Conservation (phyloP, 1,140 invertebrate genomes). For the Caerostris darwini region DNA sequence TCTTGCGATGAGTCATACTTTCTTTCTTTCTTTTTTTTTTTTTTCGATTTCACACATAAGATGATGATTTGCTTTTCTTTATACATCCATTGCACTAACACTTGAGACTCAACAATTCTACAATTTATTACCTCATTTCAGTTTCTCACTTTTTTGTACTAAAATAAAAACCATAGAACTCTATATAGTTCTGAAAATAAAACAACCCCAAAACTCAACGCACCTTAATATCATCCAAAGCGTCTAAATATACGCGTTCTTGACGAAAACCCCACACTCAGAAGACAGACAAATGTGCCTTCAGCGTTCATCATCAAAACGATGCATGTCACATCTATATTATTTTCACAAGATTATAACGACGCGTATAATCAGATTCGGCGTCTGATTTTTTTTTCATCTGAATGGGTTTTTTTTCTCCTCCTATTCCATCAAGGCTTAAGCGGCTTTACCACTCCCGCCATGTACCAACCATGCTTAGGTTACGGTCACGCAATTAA, state of each 20-base stretch:
- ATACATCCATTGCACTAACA: too few relatives aligned
- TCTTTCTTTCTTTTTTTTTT: too few relatives aligned
- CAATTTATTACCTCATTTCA: neutral
- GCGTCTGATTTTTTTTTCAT: neutral
- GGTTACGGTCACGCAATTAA: constrained; percentile 20
- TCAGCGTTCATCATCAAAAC: constrained; percentile 4
- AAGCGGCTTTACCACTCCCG: neutral
- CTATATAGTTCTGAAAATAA: neutral
- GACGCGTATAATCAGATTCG: constrained; percentile 34
- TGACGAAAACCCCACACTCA: neutral
- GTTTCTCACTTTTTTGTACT: neutral
- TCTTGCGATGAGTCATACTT: too few relatives aligned
- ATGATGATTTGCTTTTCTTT: too few relatives aligned
- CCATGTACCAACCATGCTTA: neutral
- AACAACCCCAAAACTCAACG: neutral
- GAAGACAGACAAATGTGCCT: neutral
- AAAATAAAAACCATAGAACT: neutral
- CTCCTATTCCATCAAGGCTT: neutral
- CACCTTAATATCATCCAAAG: neutral
- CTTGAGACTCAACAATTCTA: neutral
- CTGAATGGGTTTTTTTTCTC: neutral
- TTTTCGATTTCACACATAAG: too few relatives aligned
- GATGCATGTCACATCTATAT: neutral
- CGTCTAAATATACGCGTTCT: neutral
- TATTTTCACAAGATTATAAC: constrained; percentile 43